phyloP scores from a whole-genome alignment of 2,888 invertebrate genomes.

The Eupeodes latifasciatus region DNA sequence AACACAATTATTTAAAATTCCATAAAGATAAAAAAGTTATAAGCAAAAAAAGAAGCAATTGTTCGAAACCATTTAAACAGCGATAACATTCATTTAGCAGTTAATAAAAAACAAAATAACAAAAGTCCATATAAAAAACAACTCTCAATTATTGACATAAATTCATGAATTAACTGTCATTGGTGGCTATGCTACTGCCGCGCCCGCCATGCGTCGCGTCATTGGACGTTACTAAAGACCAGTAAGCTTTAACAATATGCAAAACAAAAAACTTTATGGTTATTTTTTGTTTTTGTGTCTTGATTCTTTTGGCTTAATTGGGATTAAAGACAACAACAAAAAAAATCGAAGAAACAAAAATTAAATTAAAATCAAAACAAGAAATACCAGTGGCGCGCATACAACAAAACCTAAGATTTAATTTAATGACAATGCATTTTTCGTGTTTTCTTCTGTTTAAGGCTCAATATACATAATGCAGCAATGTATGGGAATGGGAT shows the following conservation, averaged over 20 bases:
- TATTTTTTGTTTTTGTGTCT: background rate
- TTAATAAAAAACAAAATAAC: slow-evolving; percentile 9
- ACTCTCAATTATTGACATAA: slow-evolving; percentile 35
- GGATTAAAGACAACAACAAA: background rate
- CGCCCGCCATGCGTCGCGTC: too few relatives aligned
- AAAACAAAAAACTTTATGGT: slow-evolving; percentile 36
- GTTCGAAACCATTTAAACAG: slow-evolving; percentile 3
- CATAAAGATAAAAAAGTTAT: background rate
- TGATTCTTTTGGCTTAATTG: slow-evolving; percentile 19
- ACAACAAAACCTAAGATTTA: slow-evolving; percentile 32
- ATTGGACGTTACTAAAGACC: slow-evolving; percentile 38
- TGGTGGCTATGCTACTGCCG: too few relatives aligned
- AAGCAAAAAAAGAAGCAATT: background rate
- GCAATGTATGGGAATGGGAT: background rate
- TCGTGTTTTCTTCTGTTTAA: slow-evolving; percentile 40
- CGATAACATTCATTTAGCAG: slow-evolving; percentile 43
- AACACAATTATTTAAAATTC: background rate
- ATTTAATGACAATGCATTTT: slow-evolving; percentile 63
- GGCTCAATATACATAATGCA: background rate
- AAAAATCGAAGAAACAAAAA: background rate
- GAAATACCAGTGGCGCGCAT: slow-evolving; percentile 16
- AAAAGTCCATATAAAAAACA: background rate
- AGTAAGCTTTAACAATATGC: slow-evolving; percentile 59
- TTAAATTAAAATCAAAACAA: slow-evolving; percentile 26
- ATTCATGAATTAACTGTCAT: slow-evolving; percentile 19